Base-by-base conservation (phyloP, 2,797 vertebrate species). In the Ficedula albicollis region DNA sequence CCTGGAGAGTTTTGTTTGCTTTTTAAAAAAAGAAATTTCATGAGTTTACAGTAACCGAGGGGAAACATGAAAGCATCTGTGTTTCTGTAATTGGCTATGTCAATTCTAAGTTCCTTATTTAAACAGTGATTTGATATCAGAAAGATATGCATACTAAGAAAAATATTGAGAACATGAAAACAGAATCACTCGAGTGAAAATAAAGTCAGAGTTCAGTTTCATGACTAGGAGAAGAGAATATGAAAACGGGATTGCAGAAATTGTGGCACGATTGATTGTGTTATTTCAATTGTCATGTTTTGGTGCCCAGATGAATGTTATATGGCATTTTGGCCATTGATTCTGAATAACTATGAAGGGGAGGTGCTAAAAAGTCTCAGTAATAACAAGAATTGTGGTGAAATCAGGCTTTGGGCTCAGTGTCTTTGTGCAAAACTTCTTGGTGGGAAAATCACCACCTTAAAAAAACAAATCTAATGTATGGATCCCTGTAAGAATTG, bases 1-100 rank as follows among this genome's bases (percentile, higher is more conserved):
- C 87, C 83, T 86, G 67, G 29, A 94, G 87, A 41, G 73, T 48
- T 92, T 91, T 81, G 51, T 81, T 96, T 92, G 74, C 55, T 94
- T 95, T 93, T 81, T 18, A 23, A 52, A 62, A 59, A 62, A 80
- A 72, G 66, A 73, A 89, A 73, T 78, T 54, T 44, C 8, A 5
- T 32, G 79, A 78, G 60, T 91, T 93, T 91, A 87, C 82, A 91
- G 78, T 87, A 87, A 93, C 64, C 55, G 90, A 63, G 30, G 54
- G 75, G 36, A 75, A 77, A 74, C 46, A 55, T 75, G 55, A 83
- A 85, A 81, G 43, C 21, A 10, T 87, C 36, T n/a, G 0, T 84
- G 48, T 56, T 74, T 85, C 73, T 86, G 66, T 84, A 48, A 26
- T 88, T 39, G 48, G 52, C 83, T 51, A 0, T 85, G 72, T 66